A percentile compares a stretch with the other conserved stretches of the same genome.
Evolutionary conservation across 35 echinoderm and acorn worm genomes (phyloP).

Genomic region (Apostichopus californicus): DNA sequence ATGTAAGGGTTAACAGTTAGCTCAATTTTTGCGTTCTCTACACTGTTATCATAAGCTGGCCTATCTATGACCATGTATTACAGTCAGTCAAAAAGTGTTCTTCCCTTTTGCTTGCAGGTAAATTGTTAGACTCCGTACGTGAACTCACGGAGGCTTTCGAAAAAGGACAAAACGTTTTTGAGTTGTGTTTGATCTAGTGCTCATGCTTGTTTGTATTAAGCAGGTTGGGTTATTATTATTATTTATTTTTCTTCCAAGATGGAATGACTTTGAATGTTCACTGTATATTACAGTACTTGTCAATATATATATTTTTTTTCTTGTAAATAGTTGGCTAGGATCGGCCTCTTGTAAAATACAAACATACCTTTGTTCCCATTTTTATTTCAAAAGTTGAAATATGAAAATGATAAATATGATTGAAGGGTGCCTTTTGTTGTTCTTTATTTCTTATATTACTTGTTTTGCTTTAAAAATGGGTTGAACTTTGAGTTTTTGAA

Average conservation of each 20-base stretch:
- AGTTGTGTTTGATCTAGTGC: neutral
- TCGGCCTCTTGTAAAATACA: slow-evolving; percentile 13
- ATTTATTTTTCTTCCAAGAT: neutral
- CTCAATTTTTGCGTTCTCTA: too few relatives aligned
- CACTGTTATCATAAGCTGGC: too few relatives aligned
- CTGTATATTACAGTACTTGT: slow-evolving; percentile 42
- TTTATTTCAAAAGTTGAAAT: slow-evolving; percentile 45
- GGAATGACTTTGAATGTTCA: neutral
- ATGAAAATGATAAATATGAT: slow-evolving; percentile 3
- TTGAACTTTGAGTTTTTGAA: too few relatives aligned
- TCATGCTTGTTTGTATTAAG: neutral
- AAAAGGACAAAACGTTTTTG: neutral
- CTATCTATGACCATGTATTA: too few relatives aligned
- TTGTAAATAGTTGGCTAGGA: slow-evolving; percentile 4
- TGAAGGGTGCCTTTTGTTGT: neutral
- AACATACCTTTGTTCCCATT: slow-evolving; percentile 33
- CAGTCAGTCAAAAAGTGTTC: too few relatives aligned
- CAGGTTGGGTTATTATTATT: too few relatives aligned
- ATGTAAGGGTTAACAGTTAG: too few relatives aligned
- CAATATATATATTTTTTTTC: neutral
- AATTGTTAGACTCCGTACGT: neutral
- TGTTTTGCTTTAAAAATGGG: too few relatives aligned
- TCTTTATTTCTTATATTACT: neutral
- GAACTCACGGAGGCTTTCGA: neutral
- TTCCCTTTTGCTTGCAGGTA: too few relatives aligned